Base-by-base conservation (phyloP, 2,888 invertebrate species). In the Drosophila leonis region DNA sequence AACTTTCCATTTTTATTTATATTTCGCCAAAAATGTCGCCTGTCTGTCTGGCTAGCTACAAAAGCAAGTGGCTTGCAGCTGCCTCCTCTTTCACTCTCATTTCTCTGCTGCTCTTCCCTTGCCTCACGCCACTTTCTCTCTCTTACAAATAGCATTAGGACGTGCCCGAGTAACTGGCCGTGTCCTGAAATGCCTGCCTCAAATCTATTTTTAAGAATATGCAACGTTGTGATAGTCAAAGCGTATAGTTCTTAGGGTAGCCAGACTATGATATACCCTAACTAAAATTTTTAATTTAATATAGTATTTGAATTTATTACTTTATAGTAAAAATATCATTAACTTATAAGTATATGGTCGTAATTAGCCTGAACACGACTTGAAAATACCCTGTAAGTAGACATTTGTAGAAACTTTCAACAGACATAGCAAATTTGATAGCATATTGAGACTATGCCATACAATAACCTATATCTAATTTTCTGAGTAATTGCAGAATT, bases 131-230 rank as follows among this genome's bases (percentile, higher is more conserved):
- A 18, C 48, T 27, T 15, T 9, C 49, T 33, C 33, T 7, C 49
- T 61, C 49, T 74, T 72, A 70, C 70, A 77, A 77, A 81, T 83
- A 68, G 79, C 79, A 86, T 85, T 81, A 79, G 61, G 54, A 83
- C 83, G 83, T 83, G 83, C 76, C 71, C 83, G 78, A 83, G 74
- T 70, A 24, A 59, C 57, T 35, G 67, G 31, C 57, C 67, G 41
- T 75, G 76, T 67, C 73, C 71, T 60, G 59, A 69, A 76, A 72
- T 68, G 73, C 69, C 65, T 54, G 55, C 57, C 71, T 68, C 12
- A 66, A 82, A 82, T 82, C 87, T 87, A 84, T 84, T 84, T 87
- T 87, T 78, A 86, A 86, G 73, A 72, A 77, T 71, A 78, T 74
- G 57, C 83, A 75, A 46, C 68, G 60, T 70, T 63, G 57, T 60